A percentile compares a stretch with the other conserved stretches of the same genome.
Evolutionary conservation across 2,113 vertebrate genomes (phyloP).

Genomic region (Ceratotherium simum): DNA sequence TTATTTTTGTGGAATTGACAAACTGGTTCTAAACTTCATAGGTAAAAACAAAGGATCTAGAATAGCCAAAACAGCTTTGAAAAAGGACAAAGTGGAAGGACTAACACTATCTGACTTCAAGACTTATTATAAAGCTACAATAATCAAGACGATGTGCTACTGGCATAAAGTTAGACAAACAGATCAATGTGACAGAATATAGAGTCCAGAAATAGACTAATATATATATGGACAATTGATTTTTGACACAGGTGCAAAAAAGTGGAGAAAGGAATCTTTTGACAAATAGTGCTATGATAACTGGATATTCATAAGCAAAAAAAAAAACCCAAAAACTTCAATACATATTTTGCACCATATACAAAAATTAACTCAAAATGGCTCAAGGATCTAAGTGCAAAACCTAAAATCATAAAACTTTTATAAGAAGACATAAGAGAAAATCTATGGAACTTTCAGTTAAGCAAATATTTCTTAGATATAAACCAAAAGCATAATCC

Average conservation of each 20-base stretch:
- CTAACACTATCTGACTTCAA: background rate
- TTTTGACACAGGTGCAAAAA: background rate
- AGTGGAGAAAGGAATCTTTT: slow-evolving; percentile 15
- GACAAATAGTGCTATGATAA: background rate
- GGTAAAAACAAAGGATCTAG: background rate
- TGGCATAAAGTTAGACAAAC: background rate
- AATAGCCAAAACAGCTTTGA: background rate
- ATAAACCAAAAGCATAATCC: background rate
- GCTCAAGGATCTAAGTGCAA: background rate
- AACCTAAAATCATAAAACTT: slow-evolving; percentile 20
- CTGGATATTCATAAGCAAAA: background rate
- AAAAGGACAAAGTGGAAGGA: background rate
- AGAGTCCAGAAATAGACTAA: background rate
- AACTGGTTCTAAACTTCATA: background rate
- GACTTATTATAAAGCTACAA: background rate
- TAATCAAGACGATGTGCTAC: background rate
- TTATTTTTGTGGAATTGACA: background rate
- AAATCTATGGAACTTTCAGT: background rate
- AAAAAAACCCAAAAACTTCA: background rate
- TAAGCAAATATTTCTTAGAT: background rate
- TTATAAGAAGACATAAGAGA: background rate
- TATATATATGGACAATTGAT: background rate
- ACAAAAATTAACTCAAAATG: background rate
- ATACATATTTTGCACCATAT: background rate
- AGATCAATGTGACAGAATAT: background rate